Percentiles rank a stretch among this genome's conserved stretches.
Evolutionary conservation across 2,797 vertebrate species (phyloP).

Genomic region (Leptoclinus maculatus): DNA sequence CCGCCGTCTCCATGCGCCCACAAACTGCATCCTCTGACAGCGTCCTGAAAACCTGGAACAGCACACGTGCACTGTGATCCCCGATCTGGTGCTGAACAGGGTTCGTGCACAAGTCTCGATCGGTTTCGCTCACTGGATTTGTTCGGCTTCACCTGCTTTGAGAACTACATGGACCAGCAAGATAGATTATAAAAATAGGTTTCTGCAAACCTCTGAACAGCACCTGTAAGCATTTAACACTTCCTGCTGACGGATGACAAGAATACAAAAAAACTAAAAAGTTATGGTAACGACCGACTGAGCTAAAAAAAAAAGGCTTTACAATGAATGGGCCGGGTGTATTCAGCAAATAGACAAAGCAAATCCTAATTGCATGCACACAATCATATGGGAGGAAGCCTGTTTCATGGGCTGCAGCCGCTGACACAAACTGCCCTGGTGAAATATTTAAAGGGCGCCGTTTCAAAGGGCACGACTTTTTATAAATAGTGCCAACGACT

Average conservation of each 20-base stretch:
- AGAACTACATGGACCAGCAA: not conserved
- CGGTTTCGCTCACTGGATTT: not conserved
- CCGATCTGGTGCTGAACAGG: not conserved
- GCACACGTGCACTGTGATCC: not conserved
- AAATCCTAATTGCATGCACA: not conserved
- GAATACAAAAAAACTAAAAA: not conserved
- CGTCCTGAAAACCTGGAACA: constrained; percentile 43
- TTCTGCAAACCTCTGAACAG: not conserved
- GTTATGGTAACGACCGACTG: not conserved
- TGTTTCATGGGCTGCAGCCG: constrained; percentile 30
- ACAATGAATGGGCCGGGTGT: not conserved
- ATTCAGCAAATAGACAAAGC: constrained; percentile 4
- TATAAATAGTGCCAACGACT: constrained; percentile 52
- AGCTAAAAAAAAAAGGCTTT: constrained; percentile 9
- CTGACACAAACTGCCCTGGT: constrained; percentile 41
- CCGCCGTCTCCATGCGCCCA: constrained; percentile 43
- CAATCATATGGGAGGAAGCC: constrained; percentile 23
- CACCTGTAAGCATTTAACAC: not conserved
- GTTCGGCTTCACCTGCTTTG: constrained; percentile 3
- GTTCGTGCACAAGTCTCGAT: not conserved
- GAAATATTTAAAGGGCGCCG: constrained; percentile 47
- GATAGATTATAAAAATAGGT: too few species aligned
- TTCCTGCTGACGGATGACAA: not conserved
- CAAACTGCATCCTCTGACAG: constrained; percentile 44
- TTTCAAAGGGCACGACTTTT: constrained; percentile 46